Percentiles rank a stretch among this genome's conserved stretches.
Conservation (phyloP, 2,888 invertebrate species). For the Troilus luridus region DNA sequence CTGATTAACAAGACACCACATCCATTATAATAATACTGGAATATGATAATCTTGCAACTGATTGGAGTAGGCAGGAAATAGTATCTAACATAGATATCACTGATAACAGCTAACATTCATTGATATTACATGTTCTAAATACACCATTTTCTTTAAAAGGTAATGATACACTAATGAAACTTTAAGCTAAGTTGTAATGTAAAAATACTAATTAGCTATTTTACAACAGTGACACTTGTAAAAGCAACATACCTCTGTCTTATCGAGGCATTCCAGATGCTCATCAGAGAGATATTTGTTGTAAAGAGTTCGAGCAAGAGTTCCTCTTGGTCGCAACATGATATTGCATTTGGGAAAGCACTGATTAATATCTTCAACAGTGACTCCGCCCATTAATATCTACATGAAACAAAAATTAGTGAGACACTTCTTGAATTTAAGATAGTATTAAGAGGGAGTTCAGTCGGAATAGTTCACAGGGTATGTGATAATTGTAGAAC, state of each 20-base stretch:
- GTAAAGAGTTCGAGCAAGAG: conserved; percentile 80
- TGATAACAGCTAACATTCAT: background rate
- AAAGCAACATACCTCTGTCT: conserved; percentile 73
- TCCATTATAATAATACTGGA: background rate
- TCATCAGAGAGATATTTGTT: conserved; percentile 81
- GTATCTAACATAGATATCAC: background rate
- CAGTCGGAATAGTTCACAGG: background rate
- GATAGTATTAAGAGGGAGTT: background rate
- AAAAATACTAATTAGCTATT: background rate
- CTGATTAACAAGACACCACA: too few species aligned
- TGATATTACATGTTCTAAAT: background rate
- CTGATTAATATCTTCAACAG: conserved; percentile 61
- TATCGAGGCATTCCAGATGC: conserved; percentile 78
- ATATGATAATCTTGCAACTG: background rate
- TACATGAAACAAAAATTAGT: conserved; percentile 3
- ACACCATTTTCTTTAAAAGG: background rate
- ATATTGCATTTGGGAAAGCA: conserved; percentile 60
- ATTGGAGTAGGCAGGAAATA: background rate
- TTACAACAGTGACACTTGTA: background rate
- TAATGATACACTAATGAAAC: background rate
- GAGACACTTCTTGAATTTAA: background rate
- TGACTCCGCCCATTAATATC: conserved; percentile 62
- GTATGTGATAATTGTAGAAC: background rate
- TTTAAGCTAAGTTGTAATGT: background rate
- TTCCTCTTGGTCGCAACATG: conserved; percentile 78